Base-by-base conservation (phyloP, 1,140 invertebrate genomes). In the Drosophila virilis region DNA sequence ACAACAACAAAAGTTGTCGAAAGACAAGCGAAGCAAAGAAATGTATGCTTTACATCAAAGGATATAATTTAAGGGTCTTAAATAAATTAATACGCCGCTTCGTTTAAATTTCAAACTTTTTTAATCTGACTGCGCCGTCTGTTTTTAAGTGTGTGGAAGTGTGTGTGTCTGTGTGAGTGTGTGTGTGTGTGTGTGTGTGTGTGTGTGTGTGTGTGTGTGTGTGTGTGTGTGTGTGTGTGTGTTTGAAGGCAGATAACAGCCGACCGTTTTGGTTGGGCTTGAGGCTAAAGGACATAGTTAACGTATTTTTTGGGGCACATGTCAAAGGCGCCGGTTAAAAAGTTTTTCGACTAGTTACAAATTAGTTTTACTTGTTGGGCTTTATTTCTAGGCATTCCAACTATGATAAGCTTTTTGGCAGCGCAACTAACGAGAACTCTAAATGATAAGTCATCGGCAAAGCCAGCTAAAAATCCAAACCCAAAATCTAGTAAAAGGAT, bases 11-110 rank as follows among this genome's bases (percentile, higher is more conserved):
- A 68, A 54, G 74, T 48, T 68, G 61, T 38, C n/a, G 38, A 62
- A 46, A 54, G 58, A 61, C 37, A 48, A 33, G 65, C 71, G 43
- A 35, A 51, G 70, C 68, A 73, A 81, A 72, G 82, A 75, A 88
- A 78, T 88, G 79, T 88, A 68, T 86, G 83, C 79, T 77, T 68
- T 77, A 88, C 83, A 89, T 88, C 83, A 88, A 88, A 88, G 83
- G 84, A 88, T 89, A 89, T 83, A 89, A 89, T 89, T 89, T 83
- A 84, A 77, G 84, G 83, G 83, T 83, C 79, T 88, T 88, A 88
- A 89, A 88, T 88, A 88, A 88, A 88, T 88, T 83, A 88, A 89
- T 89, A 80, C 80, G 73, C 60, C 64, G 80, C 60, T 50, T 48
- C 80, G 70, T 69, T 88, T 88, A 89, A 86, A 89, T 84, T 77